Percentiles rank a stretch among this genome's conserved stretches.
phyloP scores from a whole-genome alignment of 2,113 vertebrate species.

The Tor tambroides region DNA sequence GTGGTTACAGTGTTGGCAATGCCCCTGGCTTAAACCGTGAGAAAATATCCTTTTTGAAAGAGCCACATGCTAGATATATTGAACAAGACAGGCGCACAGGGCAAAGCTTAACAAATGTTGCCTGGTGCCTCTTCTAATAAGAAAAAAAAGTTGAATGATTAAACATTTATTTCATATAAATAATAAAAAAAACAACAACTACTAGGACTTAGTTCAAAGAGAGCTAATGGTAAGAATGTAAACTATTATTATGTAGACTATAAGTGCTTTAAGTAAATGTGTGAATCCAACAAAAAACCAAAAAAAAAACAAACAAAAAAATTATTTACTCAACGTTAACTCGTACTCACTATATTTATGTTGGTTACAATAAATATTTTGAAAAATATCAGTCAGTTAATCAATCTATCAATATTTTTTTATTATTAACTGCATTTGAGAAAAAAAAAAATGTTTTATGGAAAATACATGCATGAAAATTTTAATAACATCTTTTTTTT shows the following conservation, averaged over 20 bases:
- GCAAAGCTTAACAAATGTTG: background rate
- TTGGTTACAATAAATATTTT: too few relatives aligned
- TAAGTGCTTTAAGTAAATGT: too few relatives aligned
- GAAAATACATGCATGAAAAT: background rate
- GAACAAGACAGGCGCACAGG: background rate
- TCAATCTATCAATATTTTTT: too few relatives aligned
- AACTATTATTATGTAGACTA: too few relatives aligned
- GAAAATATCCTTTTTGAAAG: conserved; percentile 33
- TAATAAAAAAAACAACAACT: background rate
- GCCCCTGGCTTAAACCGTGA: background rate
- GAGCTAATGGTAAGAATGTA: background rate
- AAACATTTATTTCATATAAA: background rate
- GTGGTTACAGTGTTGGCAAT: background rate
- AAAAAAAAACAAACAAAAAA: too few relatives aligned
- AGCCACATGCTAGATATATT: background rate
- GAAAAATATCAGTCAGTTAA: too few relatives aligned
- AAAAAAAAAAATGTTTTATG: background rate
- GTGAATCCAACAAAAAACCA: too few relatives aligned
- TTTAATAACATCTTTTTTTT: background rate
- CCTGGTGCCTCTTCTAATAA: conserved; percentile 30
- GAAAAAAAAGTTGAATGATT: background rate
- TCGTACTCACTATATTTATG: too few relatives aligned
- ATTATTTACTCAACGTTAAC: too few relatives aligned
- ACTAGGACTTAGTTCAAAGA: background rate
- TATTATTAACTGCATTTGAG: too few relatives aligned